Base-by-base conservation (phyloP, 2,113 vertebrate species). In the cat (Felis catus) region DNA sequence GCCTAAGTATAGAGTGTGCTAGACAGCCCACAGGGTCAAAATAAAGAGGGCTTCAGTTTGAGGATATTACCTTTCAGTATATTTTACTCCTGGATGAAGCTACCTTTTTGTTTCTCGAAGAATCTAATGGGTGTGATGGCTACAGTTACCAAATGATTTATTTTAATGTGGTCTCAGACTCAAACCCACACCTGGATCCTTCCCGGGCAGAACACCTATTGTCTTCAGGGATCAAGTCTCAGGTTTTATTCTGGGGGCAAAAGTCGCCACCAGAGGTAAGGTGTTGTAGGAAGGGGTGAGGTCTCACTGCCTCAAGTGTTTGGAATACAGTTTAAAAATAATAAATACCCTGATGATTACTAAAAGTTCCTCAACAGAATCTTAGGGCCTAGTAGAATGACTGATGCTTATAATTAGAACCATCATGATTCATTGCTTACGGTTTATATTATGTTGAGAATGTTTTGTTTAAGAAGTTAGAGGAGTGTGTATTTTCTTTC, bases 401-500 rank as follows among this genome's bases (percentile, higher is more conserved):
- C 61, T 33, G 89, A 83, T 78, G n/a, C 25, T 36, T 48, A 18
- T 93, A 89, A 97, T 93, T 93, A 81, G 79, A 97, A 94, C 93
- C 94, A 92, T 80, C 82, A 4, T 0, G 23, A 85, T 12, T 55
- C 71, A 61, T 45, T 66, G 79, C 88, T 96, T 97, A 95, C 27
- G 18, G 86, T 51, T 93, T 93, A 41, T 36, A 51, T 11, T 39
- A 51, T 76, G 55, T 36, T 41, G 74, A 45, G 48, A 88, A 95
- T 83, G 92, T 92, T 94, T 86, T 95, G 85, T 96, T 93, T 95
- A 93, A 96, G 85, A 95, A 96, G 86, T 91, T 63, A 58, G 51
- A 80, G 51, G 39, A 70, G 19, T 94, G 92, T 95, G 36, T 93
- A 94, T 97, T 98, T 96, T 94, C 91, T 93, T 97, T 96, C 74